phyloP scores from a whole-genome alignment of 1,140 invertebrate species.

The Anoplolepis gracilipes region DNA sequence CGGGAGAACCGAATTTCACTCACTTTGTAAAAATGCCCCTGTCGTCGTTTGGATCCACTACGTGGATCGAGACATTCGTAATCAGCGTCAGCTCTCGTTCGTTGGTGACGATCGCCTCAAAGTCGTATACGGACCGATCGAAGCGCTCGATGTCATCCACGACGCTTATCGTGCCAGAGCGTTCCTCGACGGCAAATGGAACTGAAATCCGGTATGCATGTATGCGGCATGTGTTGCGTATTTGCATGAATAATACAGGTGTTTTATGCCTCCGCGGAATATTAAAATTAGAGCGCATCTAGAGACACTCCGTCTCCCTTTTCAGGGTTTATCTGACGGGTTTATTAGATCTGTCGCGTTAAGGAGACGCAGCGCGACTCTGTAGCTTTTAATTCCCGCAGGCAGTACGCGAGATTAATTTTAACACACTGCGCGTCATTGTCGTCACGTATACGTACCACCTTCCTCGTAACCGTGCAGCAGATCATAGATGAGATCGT shows the following conservation, averaged over 20 bases:
- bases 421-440: background rate
- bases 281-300: constrained; percentile 43
- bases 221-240: constrained; percentile 65
- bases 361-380: background rate
- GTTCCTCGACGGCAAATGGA: constrained; percentile 95
- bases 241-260: constrained; percentile 59
- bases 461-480: constrained; percentile 93
- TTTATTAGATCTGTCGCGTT: constrained; percentile 27
- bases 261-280: constrained; percentile 7
- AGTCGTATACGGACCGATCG: constrained; percentile 90
- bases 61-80: constrained; percentile 93
- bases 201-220: constrained; percentile 87
- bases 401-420: constrained; percentile 27
- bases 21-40: constrained; percentile 90
- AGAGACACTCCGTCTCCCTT: background rate
- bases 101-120: constrained; percentile 92
- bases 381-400: background rate
- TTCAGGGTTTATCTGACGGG: background rate
- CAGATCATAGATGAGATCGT: constrained; percentile 91
- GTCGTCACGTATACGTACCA: constrained; percentile 84
- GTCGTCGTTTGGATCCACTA: constrained; percentile 91
- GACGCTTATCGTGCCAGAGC: constrained; percentile 95
- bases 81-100: constrained; percentile 89
- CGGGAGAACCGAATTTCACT: constrained; percentile 74
- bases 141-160: constrained; percentile 91